Conservation (phyloP, 2,797 vertebrate genomes). For the Macrochelys suwanniensis region DNA sequence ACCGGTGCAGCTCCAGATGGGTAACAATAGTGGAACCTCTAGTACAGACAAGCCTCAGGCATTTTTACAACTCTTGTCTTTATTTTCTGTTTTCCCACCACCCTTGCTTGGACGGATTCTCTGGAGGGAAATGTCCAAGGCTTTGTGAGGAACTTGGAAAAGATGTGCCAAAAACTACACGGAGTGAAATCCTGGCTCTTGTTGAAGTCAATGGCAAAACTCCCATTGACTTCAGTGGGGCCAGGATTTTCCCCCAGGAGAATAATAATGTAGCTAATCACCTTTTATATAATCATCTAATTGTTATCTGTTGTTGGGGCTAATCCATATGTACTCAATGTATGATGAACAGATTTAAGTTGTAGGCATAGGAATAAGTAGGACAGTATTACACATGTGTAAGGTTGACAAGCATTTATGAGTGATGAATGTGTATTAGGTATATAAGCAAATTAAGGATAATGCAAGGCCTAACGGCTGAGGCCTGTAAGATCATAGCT, state of each 20-base stretch:
- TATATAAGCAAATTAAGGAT: neutral
- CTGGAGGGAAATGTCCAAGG: fast-evolving
- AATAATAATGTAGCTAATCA: neutral
- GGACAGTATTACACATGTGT: neutral
- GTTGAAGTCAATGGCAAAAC: neutral
- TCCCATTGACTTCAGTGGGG: neutral
- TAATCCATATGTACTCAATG: neutral
- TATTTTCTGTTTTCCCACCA: neutral
- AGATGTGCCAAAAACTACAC: neutral
- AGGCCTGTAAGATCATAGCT: no score
- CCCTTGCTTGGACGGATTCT: neutral
- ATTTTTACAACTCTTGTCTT: neutral
- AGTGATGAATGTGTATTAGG: neutral
- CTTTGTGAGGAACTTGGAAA: neutral
- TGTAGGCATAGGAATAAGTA: neutral
- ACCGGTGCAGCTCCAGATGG: fast-evolving
- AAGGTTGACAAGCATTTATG: neutral
- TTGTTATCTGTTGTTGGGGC: neutral
- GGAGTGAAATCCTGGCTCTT: neutral
- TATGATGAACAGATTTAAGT: neutral
- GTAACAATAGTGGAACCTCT: neutral
- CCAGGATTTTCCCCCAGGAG: neutral
- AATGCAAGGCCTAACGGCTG: no score
- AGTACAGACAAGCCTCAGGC: neutral
- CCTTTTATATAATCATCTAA: neutral